Base-by-base conservation (phyloP, 2,888 invertebrate genomes). In the Campaea margaritaria region DNA sequence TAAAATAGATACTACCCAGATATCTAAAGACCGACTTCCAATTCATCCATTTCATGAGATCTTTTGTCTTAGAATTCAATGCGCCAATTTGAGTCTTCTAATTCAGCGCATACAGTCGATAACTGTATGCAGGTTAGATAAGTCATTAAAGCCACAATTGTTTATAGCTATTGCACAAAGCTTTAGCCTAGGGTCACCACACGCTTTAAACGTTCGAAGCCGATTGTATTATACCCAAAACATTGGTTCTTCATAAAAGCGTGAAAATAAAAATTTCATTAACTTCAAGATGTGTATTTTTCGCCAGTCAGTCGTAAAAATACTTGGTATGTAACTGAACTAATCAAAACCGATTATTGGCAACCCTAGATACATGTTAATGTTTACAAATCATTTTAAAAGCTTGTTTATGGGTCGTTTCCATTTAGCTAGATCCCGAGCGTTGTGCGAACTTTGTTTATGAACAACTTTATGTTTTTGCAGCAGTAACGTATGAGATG, bases 331-430 rank as follows among this genome's bases (percentile, higher is more conserved):
- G 10, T 9, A 31, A 31, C 7, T 31, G 9, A 9, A 7, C 1
- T 31, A 3, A 31, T 31, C 5, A 31, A 10, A 31, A 31, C 7
- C 2, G 9, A 9, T 42, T 16, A 15, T 36, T 14, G 41, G 34
- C 51, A 56, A 28, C 49, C 54, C 49, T 52, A 45, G 10, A 11
- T n/a, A n/a, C n/a, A 14, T 51, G 39, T 50, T 57, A 65, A 77
- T 44, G 78, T 81, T 76, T 75, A 73, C 71, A 79, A 73, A 75
- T 58, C 56, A 56, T 70, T 72, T 75, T 73, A 69, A 72, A 77
- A 71, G 67, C 71, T 48, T 73, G 70, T 79, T 78, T 75, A 79
- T 69, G 64, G 44, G 64, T 65, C 61, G 68, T 68, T 72, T 69
- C 59, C 62, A 69, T 69, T 72, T 67, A 62, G 52, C 69, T 68